Percentiles rank a stretch among this genome's conserved stretches.
Evolutionary conservation across 1,140 invertebrate species (phyloP).

Genomic region (Euborellia annulipes): DNA sequence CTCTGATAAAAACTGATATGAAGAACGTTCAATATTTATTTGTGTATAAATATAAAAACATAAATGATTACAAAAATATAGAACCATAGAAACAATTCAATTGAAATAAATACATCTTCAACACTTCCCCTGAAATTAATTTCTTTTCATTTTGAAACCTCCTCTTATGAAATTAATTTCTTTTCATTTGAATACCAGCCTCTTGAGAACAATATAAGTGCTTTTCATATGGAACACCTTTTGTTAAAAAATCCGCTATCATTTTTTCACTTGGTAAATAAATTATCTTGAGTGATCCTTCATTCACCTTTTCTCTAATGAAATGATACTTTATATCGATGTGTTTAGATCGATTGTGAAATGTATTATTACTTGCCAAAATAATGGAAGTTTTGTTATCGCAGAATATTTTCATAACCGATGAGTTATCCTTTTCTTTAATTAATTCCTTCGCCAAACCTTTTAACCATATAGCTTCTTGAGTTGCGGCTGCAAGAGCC

Average conservation of each 20-base stretch:
- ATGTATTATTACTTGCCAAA: constrained; percentile 1
- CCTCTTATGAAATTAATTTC: neutral
- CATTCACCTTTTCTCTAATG: constrained; percentile 8
- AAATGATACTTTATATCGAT: constrained; percentile 18
- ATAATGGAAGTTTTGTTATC: neutral
- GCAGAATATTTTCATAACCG: neutral
- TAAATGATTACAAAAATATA: too few relatives aligned
- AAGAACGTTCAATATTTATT: too few relatives aligned
- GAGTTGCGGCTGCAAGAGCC: constrained; percentile 15
- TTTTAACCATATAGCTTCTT: constrained; percentile 19
- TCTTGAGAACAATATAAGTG: neutral
- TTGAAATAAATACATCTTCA: neutral
- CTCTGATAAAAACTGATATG: too few relatives aligned
- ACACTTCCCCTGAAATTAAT: neutral
- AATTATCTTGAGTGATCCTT: neutral
- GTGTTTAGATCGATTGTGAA: constrained; percentile 18
- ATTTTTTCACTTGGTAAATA: constrained; percentile 1
- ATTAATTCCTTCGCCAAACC: constrained; percentile 11
- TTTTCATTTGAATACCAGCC: neutral
- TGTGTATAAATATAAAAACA: too few relatives aligned
- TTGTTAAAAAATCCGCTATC: constrained; percentile 7
- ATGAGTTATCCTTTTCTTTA: neutral
- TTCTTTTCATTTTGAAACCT: too few relatives aligned
- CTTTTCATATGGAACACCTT: too few relatives aligned
- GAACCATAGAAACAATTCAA: too few relatives aligned